These are phyloP conservation scores for Sycophila sp. DNA, from an alignment of 1,140 invertebrate genomes.

Conservation along the genomic window DNA sequence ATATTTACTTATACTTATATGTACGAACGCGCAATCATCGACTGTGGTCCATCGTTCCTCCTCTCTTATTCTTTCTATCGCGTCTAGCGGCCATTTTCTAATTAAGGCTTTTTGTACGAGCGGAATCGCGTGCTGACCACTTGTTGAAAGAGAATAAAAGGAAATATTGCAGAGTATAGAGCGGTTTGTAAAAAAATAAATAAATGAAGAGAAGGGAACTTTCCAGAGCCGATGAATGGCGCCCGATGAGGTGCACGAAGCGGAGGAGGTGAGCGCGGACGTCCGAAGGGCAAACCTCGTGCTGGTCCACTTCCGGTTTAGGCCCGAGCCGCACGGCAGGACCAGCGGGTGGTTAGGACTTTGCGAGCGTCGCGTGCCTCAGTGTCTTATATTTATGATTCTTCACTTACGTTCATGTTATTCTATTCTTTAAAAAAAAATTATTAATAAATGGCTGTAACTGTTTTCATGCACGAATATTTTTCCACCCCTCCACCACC, in stretches of 20 bases:
- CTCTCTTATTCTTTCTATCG: neutral
- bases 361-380: neutral
- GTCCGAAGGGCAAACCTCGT: no score
- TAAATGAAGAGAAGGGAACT: neutral
- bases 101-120: neutral
- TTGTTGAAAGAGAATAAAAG: neutral
- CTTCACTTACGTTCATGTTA: conserved; percentile 49
- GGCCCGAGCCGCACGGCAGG: no score
- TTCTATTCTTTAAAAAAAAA: conserved; percentile 43
- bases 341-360: neutral
- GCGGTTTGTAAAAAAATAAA: neutral
- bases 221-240: conserved; percentile 5
- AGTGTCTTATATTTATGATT: conserved; percentile 43
- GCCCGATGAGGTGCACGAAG: neutral
- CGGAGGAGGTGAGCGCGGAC: no score
- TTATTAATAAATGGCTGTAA: conserved; percentile 51
- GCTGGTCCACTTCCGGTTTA: no score
- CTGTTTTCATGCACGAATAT: conserved; percentile 41
- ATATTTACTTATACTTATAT: conserved; percentile 12
- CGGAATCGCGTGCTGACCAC: neutral
- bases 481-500: no score
- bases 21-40: conserved; percentile 5
- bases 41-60: conserved; percentile 3
- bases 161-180: neutral
- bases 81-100: neutral